Evolutionary conservation across 2,113 vertebrate species (phyloP).

Genomic region (Phaethornis superciliosus): DNA sequence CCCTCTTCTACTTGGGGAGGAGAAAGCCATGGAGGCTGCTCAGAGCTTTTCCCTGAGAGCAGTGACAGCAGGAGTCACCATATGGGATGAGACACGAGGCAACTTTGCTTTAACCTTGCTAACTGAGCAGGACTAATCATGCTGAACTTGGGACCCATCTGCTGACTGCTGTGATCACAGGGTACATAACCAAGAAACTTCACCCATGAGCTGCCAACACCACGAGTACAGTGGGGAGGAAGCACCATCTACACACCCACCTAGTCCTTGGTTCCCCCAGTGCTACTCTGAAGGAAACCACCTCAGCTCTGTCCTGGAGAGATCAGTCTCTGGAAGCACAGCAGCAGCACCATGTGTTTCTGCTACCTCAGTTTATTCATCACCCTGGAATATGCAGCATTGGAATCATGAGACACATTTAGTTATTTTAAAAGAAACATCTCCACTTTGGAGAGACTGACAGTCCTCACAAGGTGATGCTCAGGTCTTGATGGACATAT

Average conservation of each 20-base stretch:
- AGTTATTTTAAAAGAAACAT: neutral
- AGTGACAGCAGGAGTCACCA: constrained; percentile 44
- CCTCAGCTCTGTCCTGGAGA: neutral
- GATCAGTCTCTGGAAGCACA: neutral
- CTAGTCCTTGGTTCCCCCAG: accelerated
- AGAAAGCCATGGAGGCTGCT: neutral
- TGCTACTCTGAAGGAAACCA: neutral
- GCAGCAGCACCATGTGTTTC: neutral
- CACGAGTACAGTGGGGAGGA: neutral
- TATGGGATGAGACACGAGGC: constrained; percentile 31
- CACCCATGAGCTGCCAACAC: neutral
- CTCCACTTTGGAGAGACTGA: neutral
- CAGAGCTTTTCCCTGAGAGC: constrained; percentile 4
- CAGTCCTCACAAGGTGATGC: neutral
- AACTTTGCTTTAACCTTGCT: constrained; percentile 16
- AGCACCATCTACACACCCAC: neutral
- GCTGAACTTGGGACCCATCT: constrained; percentile 29
- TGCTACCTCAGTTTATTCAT: neutral
- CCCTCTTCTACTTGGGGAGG: neutral
- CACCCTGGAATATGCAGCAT: neutral
- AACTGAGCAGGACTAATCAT: constrained; percentile 24
- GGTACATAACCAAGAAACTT: neutral
- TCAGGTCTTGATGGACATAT: neutral
- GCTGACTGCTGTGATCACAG: neutral
- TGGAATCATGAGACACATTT: neutral